Percentiles rank a stretch among this genome's conserved stretches.
phyloP scores from a whole-genome alignment of 2,888 invertebrate genomes.

The Marronus borbonicus region DNA sequence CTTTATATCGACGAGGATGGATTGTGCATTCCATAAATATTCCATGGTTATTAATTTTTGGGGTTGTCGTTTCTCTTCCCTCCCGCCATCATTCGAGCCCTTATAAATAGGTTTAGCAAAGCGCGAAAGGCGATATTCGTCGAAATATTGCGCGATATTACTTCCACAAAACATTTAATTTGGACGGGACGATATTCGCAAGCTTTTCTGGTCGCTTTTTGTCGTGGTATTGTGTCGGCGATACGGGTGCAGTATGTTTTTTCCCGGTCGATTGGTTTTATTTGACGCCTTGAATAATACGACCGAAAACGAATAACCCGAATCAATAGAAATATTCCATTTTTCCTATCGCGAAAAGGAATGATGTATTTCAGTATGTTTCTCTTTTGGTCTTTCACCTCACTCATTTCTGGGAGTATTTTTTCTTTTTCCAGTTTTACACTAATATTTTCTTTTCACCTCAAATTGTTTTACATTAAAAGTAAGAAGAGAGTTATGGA shows the following conservation, averaged over 20 bases:
- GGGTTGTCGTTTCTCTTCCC: slow-evolving; percentile 2
- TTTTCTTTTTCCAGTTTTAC: neutral
- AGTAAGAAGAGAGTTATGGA: too few relatives aligned
- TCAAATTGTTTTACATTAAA: too few relatives aligned
- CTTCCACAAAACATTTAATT: slow-evolving; percentile 38
- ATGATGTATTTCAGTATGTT: neutral
- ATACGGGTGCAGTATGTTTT: slow-evolving; percentile 19
- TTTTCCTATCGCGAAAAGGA: neutral
- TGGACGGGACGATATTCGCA: slow-evolving; percentile 33
- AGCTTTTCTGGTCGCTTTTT: neutral
- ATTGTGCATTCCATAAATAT: slow-evolving; percentile 43
- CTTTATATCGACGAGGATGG: slow-evolving; percentile 42
- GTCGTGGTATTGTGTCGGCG: neutral
- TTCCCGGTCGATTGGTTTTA: slow-evolving; percentile 3
- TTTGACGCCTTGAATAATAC: slow-evolving; percentile 21
- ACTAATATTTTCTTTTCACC: neutral
- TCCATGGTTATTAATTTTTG: slow-evolving; percentile 46
- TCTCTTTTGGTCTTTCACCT: neutral
- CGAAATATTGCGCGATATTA: slow-evolving; percentile 37
- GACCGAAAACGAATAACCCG: neutral
- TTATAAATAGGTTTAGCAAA: slow-evolving; percentile 31
- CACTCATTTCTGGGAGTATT: neutral
- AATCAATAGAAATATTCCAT: slow-evolving; percentile 10
- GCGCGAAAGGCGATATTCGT: slow-evolving; percentile 19
- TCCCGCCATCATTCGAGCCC: neutral